These are phyloP conservation scores for Isoperla grammatica DNA, from an alignment of 2,888 invertebrate genomes.

Conservation along the genomic window DNA sequence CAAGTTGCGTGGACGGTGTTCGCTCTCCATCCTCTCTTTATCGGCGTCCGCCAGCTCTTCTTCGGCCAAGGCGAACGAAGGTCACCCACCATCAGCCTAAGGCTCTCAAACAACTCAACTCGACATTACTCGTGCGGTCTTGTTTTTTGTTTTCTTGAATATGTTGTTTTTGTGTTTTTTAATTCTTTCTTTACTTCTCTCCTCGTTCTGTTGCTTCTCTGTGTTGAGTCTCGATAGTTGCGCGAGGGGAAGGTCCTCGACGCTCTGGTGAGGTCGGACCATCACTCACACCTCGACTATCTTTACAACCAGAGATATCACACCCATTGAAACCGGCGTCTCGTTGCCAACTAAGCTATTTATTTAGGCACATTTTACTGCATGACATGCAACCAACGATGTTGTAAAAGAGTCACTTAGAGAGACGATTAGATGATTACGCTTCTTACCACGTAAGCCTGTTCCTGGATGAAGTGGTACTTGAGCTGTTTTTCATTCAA, in stretches of 20 bases:
- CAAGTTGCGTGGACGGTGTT: constrained; percentile 7
- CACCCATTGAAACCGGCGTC: neutral
- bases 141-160: constrained; percentile 18
- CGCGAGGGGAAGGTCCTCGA: constrained; percentile 21
- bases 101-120: constrained; percentile 21
- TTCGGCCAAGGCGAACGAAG: constrained; percentile 24
- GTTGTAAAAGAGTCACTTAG: too few species aligned
- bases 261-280: constrained; percentile 20
- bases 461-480: too few species aligned
- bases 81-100: constrained; percentile 23
- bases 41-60: neutral
- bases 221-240: neutral
- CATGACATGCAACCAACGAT: too few species aligned
- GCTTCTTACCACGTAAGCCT: too few species aligned
- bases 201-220: neutral
- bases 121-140: constrained; percentile 28
- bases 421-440: too few species aligned
- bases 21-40: constrained; percentile 10
- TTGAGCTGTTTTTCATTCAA: too few species aligned
- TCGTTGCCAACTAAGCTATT: neutral
- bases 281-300: constrained; percentile 23
- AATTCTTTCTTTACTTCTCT: constrained; percentile 10
- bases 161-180: constrained; percentile 5
- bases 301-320: too few species aligned
- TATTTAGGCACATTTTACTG: too few species aligned